Percentiles rank a stretch among this genome's conserved stretches.
phyloP scores from a whole-genome alignment of 2,888 invertebrate genomes.

The Ochlodes sylvanus region DNA sequence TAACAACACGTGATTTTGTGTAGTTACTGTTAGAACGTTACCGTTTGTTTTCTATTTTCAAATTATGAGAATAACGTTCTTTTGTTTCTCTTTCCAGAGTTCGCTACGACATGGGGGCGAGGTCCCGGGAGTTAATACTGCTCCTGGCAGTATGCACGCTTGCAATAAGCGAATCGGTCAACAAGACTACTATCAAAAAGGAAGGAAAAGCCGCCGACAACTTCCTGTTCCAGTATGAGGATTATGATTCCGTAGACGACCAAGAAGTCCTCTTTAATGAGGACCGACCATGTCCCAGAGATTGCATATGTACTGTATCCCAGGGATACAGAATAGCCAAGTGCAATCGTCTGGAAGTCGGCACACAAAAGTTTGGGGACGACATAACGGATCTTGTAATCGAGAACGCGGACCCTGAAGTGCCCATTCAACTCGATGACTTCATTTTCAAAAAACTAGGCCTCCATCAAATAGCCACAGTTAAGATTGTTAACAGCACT shows the following conservation, averaged over 20 bases:
- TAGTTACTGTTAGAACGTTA: conserved; percentile 20
- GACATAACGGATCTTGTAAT: conserved; percentile 88
- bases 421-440: conserved; percentile 85
- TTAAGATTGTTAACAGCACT: conserved; percentile 89
- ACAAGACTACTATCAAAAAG: conserved; percentile 65
- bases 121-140: conserved; percentile 79
- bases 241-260: conserved; percentile 75
- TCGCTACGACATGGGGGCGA: conserved; percentile 76
- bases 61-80: conserved; percentile 36
- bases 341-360: conserved; percentile 88
- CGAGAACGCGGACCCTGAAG: conserved; percentile 85
- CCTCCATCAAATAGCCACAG: conserved; percentile 87
- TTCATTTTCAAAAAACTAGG: conserved; percentile 87
- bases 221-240: conserved; percentile 72
- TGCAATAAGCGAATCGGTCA: conserved; percentile 67
- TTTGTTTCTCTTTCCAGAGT: conserved; percentile 72
- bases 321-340: conserved; percentile 87
- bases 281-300: conserved; percentile 85
- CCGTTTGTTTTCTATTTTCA: conserved; percentile 32
- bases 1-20: conserved; percentile 24
- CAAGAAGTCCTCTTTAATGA: conserved; percentile 79
- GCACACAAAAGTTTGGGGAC: conserved; percentile 87
- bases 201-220: conserved; percentile 59
- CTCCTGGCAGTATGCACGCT: conserved; percentile 79
- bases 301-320: conserved; percentile 86